Evolutionary conservation across 2,113 vertebrate genomes (phyloP).

Genomic region (Empidonax alnorum): DNA sequence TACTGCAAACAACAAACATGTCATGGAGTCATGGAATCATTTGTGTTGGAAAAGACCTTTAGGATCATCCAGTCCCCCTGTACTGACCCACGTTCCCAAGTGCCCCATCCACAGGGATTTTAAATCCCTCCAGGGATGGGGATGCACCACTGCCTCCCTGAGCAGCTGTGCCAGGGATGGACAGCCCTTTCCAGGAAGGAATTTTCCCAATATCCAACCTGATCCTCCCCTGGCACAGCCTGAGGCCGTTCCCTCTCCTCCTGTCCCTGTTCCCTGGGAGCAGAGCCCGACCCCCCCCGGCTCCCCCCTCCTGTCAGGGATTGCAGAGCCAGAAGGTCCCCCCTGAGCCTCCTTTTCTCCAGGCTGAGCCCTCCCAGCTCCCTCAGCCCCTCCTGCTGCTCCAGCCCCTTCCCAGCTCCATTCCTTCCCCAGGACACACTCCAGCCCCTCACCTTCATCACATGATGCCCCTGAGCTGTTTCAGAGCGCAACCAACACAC

Average conservation of each 20-base stretch:
- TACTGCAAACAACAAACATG: not conserved
- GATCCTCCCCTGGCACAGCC: fast-evolving
- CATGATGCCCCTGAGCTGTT: not conserved
- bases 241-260: fast-evolving
- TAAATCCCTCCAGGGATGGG: not conserved
- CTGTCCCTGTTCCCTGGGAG: not conserved
- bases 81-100: not conserved
- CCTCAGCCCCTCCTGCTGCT: not conserved
- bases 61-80: not conserved
- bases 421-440: not conserved
- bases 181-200: fast-evolving
- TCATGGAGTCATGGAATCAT: not conserved
- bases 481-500: not conserved
- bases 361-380: not conserved
- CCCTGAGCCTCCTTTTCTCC: not conserved
- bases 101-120: fast-evolving
- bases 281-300: not conserved
- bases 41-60: not conserved
- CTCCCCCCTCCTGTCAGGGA: not conserved
- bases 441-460: not conserved
- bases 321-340: not conserved
- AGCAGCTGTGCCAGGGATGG: not conserved
- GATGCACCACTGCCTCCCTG: not conserved
- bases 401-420: not conserved
- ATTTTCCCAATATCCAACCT: not conserved